Conservation (phyloP, 2,888 invertebrate genomes). For the Trisateles emortualis region DNA sequence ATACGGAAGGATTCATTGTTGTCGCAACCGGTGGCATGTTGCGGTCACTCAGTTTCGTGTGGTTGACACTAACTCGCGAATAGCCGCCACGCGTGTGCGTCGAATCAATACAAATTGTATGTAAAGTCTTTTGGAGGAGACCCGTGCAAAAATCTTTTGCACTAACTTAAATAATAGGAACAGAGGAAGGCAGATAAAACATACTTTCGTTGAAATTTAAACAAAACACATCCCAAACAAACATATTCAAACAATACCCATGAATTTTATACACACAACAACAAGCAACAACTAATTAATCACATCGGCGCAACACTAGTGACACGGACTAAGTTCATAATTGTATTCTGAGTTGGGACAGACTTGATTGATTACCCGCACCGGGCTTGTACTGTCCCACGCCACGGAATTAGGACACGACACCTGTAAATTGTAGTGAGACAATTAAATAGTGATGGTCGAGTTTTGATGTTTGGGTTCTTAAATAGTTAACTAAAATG, state of each 20-base stretch:
- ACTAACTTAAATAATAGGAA: too few relatives aligned
- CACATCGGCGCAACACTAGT: constrained; percentile 71
- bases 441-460: constrained; percentile 45
- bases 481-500: too few relatives aligned
- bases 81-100: too few relatives aligned
- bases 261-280: constrained; percentile 36
- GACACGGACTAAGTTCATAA: constrained; percentile 84
- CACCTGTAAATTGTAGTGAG: constrained; percentile 59
- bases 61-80: too few relatives aligned
- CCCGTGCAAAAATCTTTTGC: too few relatives aligned
- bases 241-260: constrained; percentile 6
- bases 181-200: too few relatives aligned
- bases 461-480: constrained; percentile 18
- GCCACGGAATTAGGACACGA: constrained; percentile 65
- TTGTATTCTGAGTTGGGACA: constrained; percentile 84
- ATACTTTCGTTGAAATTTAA: neutral
- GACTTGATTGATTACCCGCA: constrained; percentile 79
- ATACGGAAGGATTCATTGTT: too few relatives aligned
- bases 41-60: too few relatives aligned
- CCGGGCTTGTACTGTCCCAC: constrained; percentile 58
- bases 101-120: too few relatives aligned
- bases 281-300: constrained; percentile 69
- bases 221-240: neutral
- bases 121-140: too few relatives aligned
- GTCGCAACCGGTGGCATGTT: too few relatives aligned